Percentiles rank a stretch among this genome's conserved stretches.
These are phyloP conservation scores for Eilema griseolum DNA, from an alignment of 2,888 invertebrate species.

Conservation along the genomic window DNA sequence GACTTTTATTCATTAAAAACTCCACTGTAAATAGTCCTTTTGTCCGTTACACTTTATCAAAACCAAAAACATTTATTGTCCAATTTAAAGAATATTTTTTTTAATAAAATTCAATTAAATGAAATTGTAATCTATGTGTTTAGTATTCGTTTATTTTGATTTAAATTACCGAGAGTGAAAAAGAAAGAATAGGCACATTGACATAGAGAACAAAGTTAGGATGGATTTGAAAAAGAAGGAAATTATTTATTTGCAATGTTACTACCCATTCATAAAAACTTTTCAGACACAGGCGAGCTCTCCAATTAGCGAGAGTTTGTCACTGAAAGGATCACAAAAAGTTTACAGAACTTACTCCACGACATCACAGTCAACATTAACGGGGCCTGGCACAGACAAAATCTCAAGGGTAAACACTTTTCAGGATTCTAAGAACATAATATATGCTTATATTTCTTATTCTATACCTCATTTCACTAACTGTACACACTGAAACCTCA, in stretches of 20 bases:
- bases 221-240: too few species aligned
- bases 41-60: neutral
- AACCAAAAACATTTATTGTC: neutral
- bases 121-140: neutral
- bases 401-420: slow-evolving; percentile 74
- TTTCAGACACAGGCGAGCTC: slow-evolving; percentile 83
- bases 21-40: slow-evolving; percentile 18
- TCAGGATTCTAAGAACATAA: slow-evolving; percentile 26
- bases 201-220: neutral
- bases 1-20: slow-evolving; percentile 16
- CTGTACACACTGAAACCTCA: neutral
- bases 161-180: neutral
- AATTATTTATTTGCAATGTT: neutral
- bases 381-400: slow-evolving; percentile 73
- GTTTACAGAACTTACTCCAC: slow-evolving; percentile 77
- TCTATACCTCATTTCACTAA: neutral
- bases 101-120: neutral
- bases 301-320: slow-evolving; percentile 80
- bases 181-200: too few species aligned
- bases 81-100: neutral
- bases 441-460: slow-evolving; percentile 10
- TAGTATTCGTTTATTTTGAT: neutral
- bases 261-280: slow-evolving; percentile 25
- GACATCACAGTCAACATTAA: slow-evolving; percentile 75
- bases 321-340: slow-evolving; percentile 84